phyloP scores from a whole-genome alignment of 2,113 vertebrate genomes.

The Pterocles burchelli region DNA sequence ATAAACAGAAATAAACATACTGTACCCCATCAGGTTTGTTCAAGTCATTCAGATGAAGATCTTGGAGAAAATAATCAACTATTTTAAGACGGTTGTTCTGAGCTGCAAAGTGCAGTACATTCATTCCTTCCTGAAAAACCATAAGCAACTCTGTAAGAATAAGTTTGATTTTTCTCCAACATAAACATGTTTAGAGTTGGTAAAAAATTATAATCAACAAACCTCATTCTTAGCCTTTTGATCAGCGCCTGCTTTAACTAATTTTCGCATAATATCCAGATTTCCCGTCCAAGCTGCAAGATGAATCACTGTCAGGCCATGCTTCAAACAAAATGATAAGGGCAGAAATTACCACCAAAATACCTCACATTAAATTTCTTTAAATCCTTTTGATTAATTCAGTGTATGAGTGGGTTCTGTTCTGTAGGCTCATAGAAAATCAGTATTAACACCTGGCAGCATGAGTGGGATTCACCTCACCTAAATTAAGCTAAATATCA shows the following conservation, averaged over 20 bases:
- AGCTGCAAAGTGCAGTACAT: slow-evolving; percentile 88
- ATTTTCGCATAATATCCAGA: slow-evolving; percentile 83
- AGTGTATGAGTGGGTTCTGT: not conserved
- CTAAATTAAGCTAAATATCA: not conserved
- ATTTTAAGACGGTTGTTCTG: slow-evolving; percentile 85
- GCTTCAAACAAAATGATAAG: slow-evolving; percentile 73
- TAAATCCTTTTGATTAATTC: not conserved
- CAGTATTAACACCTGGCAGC: not conserved
- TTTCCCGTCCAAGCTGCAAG: slow-evolving; percentile 91
- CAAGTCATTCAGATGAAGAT: slow-evolving; percentile 86
- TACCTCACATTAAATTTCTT: not conserved
- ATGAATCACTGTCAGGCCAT: slow-evolving; percentile 86
- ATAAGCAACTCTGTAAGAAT: not conserved
- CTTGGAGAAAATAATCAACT: slow-evolving; percentile 85
- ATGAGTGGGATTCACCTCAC: not conserved
- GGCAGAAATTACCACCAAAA: not conserved
- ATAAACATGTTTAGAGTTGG: not conserved
- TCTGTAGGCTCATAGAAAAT: not conserved
- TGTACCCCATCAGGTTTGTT: slow-evolving; percentile 82
- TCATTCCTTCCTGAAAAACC: slow-evolving; percentile 82
- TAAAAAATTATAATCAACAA: not conserved
- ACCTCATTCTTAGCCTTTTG: slow-evolving; percentile 86
- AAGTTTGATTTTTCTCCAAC: not conserved
- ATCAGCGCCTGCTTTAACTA: slow-evolving; percentile 88
- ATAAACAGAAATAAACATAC: not conserved